These are phyloP conservation scores for Latrodectus geometricus DNA, from an alignment of 1,140 invertebrate genomes.

Conservation along the genomic window DNA sequence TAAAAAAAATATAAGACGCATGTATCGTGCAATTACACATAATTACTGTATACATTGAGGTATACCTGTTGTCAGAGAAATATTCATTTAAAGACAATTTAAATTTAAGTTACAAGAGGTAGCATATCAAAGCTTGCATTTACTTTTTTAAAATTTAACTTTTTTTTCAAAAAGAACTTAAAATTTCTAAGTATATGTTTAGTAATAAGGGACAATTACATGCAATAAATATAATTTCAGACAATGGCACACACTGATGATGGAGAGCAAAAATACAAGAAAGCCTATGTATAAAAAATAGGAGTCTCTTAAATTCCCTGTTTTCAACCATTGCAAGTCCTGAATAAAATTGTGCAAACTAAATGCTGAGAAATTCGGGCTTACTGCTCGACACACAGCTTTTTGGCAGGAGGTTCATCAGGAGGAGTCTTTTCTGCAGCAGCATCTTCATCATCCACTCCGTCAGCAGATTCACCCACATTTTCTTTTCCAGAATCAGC, in stretches of 20 bases:
- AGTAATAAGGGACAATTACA: slow-evolving; percentile 16
- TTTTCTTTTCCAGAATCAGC: slow-evolving; percentile 58
- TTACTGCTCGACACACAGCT: slow-evolving; percentile 56
- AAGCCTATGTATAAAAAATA: slow-evolving; percentile 63
- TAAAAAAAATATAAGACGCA: background rate
- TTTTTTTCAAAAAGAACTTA: background rate
- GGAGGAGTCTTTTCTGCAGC: slow-evolving; percentile 20
- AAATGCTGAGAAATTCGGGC: slow-evolving; percentile 17
- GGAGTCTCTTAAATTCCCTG: slow-evolving; percentile 60
- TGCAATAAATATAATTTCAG: slow-evolving; percentile 61
- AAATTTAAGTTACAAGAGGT: background rate
- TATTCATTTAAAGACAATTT: background rate
- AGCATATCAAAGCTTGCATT: background rate
- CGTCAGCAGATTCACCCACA: slow-evolving; percentile 45
- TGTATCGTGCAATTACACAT: background rate
- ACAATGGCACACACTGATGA: slow-evolving; percentile 62
- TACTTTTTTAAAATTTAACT: background rate
- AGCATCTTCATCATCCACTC: slow-evolving; percentile 18
- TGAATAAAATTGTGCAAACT: slow-evolving; percentile 62
- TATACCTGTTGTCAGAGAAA: background rate
- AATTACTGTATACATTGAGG: background rate
- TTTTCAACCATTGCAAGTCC: slow-evolving; percentile 59
- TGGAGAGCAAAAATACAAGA: slow-evolving; percentile 60
- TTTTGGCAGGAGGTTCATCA: slow-evolving; percentile 57
- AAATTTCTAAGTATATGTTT: background rate